These are phyloP conservation scores for Lymantria dispar DNA, from an alignment of 2,888 invertebrate genomes.

Conservation along the genomic window DNA sequence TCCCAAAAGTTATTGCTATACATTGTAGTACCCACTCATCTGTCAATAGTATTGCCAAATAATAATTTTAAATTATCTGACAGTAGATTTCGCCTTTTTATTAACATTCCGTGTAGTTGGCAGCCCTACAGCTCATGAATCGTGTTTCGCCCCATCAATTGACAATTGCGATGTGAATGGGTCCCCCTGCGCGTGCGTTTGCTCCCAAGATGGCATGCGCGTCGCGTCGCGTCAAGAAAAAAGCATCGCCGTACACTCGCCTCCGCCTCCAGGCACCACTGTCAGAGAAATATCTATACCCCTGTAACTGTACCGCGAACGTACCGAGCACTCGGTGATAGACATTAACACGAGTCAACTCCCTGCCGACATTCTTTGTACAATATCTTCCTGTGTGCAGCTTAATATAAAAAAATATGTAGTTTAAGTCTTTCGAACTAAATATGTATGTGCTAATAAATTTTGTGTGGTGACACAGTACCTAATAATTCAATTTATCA, in stretches of 20 bases:
- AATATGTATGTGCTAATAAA: too few relatives aligned
- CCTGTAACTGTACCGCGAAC: conserved; percentile 22
- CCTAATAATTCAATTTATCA: too few relatives aligned
- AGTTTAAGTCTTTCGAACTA: too few relatives aligned
- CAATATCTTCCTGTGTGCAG: too few relatives aligned
- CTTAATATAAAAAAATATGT: too few relatives aligned
- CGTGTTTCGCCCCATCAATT: conserved; percentile 59
- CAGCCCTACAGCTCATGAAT: conserved; percentile 46
- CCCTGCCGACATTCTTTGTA: not conserved
- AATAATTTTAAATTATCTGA: too few relatives aligned
- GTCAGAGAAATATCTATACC: conserved; percentile 10
- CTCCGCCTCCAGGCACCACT: conserved; percentile 4
- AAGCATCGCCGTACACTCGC: conserved; percentile 30
- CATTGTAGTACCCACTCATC: too few relatives aligned
- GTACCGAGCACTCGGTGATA: not conserved
- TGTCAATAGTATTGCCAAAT: too few relatives aligned
- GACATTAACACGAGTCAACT: not conserved
- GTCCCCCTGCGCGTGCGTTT: conserved; percentile 49
- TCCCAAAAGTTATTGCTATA: too few relatives aligned
- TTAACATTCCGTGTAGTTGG: not conserved
- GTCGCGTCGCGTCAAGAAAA: conserved; percentile 39
- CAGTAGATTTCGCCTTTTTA: too few relatives aligned
- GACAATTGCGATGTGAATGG: conserved; percentile 69
- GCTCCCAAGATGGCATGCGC: conserved; percentile 44
- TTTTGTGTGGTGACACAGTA: too few relatives aligned